A percentile compares a stretch with the other conserved stretches of the same genome.
These are phyloP conservation scores for Polymixis lichenea DNA, from an alignment of 2,888 invertebrate species.

Conservation along the genomic window DNA sequence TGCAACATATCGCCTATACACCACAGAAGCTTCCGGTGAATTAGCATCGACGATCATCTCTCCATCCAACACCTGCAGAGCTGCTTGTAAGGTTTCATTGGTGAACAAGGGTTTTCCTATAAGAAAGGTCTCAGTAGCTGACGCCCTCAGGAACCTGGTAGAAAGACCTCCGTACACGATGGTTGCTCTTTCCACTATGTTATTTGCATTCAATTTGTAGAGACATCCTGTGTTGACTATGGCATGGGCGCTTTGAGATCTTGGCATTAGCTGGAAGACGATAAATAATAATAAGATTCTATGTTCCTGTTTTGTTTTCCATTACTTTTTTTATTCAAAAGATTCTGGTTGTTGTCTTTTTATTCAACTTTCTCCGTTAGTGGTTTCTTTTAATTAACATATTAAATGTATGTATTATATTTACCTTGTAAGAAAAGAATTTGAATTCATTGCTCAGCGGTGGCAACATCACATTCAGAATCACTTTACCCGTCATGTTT, in stretches of 20 bases:
- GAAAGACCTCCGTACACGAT: conserved; percentile 91
- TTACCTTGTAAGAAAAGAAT: conserved; percentile 92
- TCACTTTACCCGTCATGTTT: conserved; percentile 85
- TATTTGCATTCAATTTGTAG: conserved; percentile 75
- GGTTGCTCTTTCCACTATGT: conserved; percentile 77
- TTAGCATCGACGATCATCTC: conserved; percentile 75
- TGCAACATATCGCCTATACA: conserved; percentile 90
- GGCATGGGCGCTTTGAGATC: conserved; percentile 93
- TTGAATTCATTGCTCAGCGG: conserved; percentile 84
- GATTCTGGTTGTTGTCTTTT: background rate
- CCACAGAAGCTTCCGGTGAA: conserved; percentile 89
- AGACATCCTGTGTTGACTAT: conserved; percentile 94
- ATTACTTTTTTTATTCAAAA: background rate
- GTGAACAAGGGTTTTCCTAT: conserved; percentile 82
- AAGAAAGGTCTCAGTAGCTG: conserved; percentile 87
- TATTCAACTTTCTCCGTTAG: background rate
- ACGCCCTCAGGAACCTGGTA: conserved; percentile 83
- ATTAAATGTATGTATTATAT: background rate
- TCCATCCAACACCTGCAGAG: conserved; percentile 70
- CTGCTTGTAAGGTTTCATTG: conserved; percentile 81
- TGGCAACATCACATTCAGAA: conserved; percentile 90
- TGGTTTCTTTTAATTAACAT: background rate
- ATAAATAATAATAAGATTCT: background rate
- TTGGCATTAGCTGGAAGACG: conserved; percentile 91
- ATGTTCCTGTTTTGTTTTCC: background rate